Conservation (phyloP, 2,797 vertebrate species). For the Channa striata region DNA sequence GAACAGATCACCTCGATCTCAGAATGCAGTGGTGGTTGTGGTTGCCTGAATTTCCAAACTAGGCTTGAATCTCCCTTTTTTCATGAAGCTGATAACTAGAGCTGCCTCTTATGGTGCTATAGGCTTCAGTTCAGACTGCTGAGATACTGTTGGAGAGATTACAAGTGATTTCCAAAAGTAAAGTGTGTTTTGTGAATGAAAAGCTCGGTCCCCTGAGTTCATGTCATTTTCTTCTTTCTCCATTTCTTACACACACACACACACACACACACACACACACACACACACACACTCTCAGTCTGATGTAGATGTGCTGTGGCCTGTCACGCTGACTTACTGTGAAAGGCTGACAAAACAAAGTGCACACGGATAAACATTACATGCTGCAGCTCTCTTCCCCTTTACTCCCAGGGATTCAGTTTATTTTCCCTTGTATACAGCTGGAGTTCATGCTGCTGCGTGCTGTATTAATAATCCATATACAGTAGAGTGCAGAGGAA, state of each 20-base stretch:
- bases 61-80: too few relatives aligned
- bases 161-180: too few relatives aligned
- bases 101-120: too few relatives aligned
- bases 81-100: too few relatives aligned
- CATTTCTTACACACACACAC: too few relatives aligned
- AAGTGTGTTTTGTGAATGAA: background rate
- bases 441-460: slow-evolving; percentile 32
- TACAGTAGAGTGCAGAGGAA: slow-evolving; percentile 49
- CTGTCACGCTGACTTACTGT: slow-evolving; percentile 1
- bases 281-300: background rate
- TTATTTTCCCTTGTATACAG: slow-evolving; percentile 57
- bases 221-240: too few relatives aligned
- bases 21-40: too few relatives aligned
- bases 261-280: background rate
- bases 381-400: slow-evolving; percentile 37
- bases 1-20: too few relatives aligned
- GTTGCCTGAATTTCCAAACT: too few relatives aligned
- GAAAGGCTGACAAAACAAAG: slow-evolving; percentile 54
- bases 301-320: background rate
- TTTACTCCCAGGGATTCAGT: slow-evolving; percentile 69
- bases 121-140: too few relatives aligned
- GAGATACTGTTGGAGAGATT: too few relatives aligned
- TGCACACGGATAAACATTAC: slow-evolving; percentile 28
- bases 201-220: background rate
- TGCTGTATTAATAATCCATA: slow-evolving; percentile 73